Evolutionary conservation across 2,888 invertebrate species (phyloP).

Genomic region (Iselma pallidipennis): DNA sequence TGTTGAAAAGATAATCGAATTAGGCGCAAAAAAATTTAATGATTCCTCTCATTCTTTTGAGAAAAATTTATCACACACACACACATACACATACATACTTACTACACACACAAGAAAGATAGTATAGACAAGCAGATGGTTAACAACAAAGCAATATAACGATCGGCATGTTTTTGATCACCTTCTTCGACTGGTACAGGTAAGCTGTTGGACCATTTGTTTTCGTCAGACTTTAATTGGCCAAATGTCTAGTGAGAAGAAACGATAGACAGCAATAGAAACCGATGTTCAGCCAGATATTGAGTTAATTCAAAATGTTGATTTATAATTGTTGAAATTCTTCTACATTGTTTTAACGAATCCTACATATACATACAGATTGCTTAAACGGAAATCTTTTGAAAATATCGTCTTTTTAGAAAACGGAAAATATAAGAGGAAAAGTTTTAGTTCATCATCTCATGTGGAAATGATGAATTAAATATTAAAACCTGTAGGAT

Average conservation of each 20-base stretch:
- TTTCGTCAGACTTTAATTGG: conserved; percentile 33
- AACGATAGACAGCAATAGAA: conserved; percentile 24
- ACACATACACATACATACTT: neutral
- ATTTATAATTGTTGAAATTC: conserved; percentile 16
- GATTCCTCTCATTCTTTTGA: neutral
- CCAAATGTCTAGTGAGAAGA: conserved; percentile 17
- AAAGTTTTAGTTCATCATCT: neutral
- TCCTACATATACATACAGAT: conserved; percentile 5
- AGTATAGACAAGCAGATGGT: conserved; percentile 25
- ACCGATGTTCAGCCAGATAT: conserved; percentile 6
- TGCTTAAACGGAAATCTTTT: neutral
- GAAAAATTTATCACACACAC: neutral
- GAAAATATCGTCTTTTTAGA: neutral
- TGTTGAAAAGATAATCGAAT: neutral
- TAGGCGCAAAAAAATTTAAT: neutral
- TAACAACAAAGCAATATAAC: conserved; percentile 34
- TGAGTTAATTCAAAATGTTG: neutral
- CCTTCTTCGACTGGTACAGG: conserved; percentile 21
- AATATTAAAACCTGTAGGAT: neutral
- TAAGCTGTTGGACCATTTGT: conserved; percentile 25
- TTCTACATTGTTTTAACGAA: conserved; percentile 18
- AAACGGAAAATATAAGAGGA: neutral
- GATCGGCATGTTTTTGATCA: conserved; percentile 33
- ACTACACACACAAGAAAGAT: neutral
- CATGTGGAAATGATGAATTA: neutral